Base-by-base conservation (phyloP, 2,113 vertebrate species). In the Platanista minor region DNA sequence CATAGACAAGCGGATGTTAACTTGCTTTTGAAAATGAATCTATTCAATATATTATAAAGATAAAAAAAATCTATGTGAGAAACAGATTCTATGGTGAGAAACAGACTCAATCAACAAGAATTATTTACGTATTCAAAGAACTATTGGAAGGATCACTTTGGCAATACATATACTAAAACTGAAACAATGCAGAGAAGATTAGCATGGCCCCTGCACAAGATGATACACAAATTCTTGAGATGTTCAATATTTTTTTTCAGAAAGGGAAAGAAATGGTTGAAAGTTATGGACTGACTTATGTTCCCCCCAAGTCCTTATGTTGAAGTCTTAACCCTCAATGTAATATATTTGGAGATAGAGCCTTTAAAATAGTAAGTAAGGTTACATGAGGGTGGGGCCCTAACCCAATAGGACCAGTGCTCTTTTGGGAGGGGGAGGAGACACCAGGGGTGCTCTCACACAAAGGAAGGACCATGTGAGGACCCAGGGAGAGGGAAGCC, bases 21-120 rank as follows among this genome's bases (percentile, higher is more conserved):
- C 99, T 99, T 67, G 96, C 87, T 66, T 98, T 98, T 4, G 99
- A 99, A 94, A 98, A 97, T 36, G 97, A 98, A 97, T 99, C 98
- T 4, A 52, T 52, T 52, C 52, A 52, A 17, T 52, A 97, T 98
- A 67, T 99, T 98, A 84, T 98, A 99, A 21, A 97, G 98, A 93
- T 98, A 97, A 3, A n/a, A 33, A 96, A 97, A 92, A 98, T 97
- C 29, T 49, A 49, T 6, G 29, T 77, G 29, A 77, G 43, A 49
- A 31, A 97, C 87, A 3, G 97, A 98, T 95, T 98, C 91, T 43
- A 97, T 3, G 99, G 99, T 96, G 98, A 99, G 43, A 99, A 97
- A 10, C 98, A 97, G 84, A 97, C 81, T 13, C 80, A 88, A 0
- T 94, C 97, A 74, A 97, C 93, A 81, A 96, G 98, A 97, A 74